Evolutionary conservation across 1,140 invertebrate genomes (phyloP), one percentile per base, ranked within the genome.

Genomic region (Caenorhabditis briggsae): DNA sequence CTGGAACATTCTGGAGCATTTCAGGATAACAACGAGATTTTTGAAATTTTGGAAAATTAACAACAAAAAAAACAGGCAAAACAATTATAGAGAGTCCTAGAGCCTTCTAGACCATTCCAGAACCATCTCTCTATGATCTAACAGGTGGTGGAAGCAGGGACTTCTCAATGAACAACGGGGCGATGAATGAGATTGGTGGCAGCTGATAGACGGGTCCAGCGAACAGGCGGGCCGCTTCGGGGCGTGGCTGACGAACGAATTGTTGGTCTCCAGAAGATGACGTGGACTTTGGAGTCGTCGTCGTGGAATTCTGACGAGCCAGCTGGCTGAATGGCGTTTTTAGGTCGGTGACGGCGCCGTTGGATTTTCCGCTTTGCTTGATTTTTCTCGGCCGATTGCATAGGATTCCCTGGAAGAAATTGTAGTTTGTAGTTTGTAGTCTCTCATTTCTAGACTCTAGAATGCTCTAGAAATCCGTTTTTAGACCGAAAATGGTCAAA

Each of bases 101-200:
- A n/a, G n/a, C n/a, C n/a, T n/a, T 33, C 33, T 33, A 33, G 33
- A 33, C 33, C 33, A 33, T 33, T 33, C 33, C 33, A 33, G 33
- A 33, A 33, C 33, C 33, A 2, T 33, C 33, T 33, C 33, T 33
- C 33, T 33, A 61, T 2, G 33, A 16, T 1, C 70, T 46, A 18
- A 23, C 2, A 23, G 70, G 70, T 5, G 70, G 46, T 50, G 70
- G 70, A 50, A 78, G 70, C 2, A 78, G n/a, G 12, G 70, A 78
- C 50, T 78, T 78, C n/a, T 78, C 70, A 41, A 78, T 78, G n/a
- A 78, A 78, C 11, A 78, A 11, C 23, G 70, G 70, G 23, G 70
- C 70, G 7, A 78, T 48, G 20, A 78, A 78, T 11, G 70, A 78
- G 43, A 78, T 78, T 48, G 70, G 70, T 23, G 70, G 70, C 7